Base-by-base conservation (phyloP, 2,797 vertebrate species). In the Alfaro cultratus region DNA sequence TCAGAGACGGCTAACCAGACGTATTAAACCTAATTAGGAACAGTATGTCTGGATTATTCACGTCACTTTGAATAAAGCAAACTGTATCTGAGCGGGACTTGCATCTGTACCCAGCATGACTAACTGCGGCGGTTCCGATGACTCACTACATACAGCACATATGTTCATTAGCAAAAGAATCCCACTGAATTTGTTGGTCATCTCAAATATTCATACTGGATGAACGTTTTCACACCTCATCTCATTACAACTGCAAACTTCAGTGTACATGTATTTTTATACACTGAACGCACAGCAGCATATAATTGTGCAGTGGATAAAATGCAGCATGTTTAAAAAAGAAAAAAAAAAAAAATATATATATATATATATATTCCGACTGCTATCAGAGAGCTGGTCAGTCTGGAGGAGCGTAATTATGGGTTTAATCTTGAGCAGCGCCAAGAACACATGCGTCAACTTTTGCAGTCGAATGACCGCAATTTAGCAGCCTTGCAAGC, bases 91-190 rank as follows among this genome's bases (percentile, higher is more conserved):
- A 85, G 70, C 73, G 13, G 73, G 45, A 80, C 55, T 31, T 80
- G 77, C 77, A 80, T 88, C 74, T 85, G 41, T 77, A 74, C 67
- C 79, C 85, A 79, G 83, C 80, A 74, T 90, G 83, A 90, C 51
- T 90, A 78, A 93, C 87, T 81, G 85, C 57, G 73, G 64, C 68
- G 55, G 46, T 80, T 75, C 81, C 47, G 45, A 75, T 89, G 86
- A 86, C 75, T 86, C 82, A 80, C 9, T 2, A 2, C 73, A n/a
- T 78, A 82, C 85, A 81, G 86, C 83, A 83, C 82, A 81, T 86
- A 89, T 86, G 83, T 86, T 88, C 81, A 89, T 91, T 73, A 82
- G 79, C 64, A 70, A 39, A 80, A 84, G 90, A 84, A 87, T 91
- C 43, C 72, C 39, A 41, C 75, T 79, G 57, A 87, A 84, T 68